These are phyloP conservation scores for Chrysolina haemoptera DNA, from an alignment of 2,888 invertebrate genomes.

Conservation along the genomic window DNA sequence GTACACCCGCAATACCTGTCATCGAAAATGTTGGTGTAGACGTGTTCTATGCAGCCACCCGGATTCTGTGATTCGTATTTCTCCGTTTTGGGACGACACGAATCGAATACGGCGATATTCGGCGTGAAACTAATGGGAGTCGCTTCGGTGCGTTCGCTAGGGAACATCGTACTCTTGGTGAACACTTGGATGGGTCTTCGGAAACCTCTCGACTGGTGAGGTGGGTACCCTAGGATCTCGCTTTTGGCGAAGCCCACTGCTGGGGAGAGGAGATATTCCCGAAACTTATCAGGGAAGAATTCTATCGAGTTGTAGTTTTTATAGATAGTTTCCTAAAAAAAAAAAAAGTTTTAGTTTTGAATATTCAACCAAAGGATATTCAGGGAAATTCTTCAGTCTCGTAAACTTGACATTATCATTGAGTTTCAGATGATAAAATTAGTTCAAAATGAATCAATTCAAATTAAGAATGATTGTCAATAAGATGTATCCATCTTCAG, in stretches of 20 bases:
- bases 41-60: conserved; percentile 55
- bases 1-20: conserved; percentile 53
- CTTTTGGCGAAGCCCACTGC: conserved; percentile 95
- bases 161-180: conserved; percentile 69
- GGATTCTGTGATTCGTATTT: conserved; percentile 57
- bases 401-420: too few relatives aligned
- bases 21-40: conserved; percentile 58
- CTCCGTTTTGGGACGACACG: conserved; percentile 53
- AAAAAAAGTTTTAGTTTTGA: conserved; percentile 32
- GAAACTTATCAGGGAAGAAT: conserved; percentile 93
- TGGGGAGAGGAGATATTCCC: conserved; percentile 89
- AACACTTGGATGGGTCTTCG: conserved; percentile 82
- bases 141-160: conserved; percentile 66
- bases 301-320: conserved; percentile 89
- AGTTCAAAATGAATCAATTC: too few relatives aligned
- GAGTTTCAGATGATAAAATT: too few relatives aligned
- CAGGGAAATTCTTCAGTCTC: too few relatives aligned
- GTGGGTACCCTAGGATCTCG: conserved; percentile 85
- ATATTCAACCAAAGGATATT: neutral
- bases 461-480: too few relatives aligned
- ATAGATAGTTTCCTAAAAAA: conserved; percentile 85
- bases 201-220: conserved; percentile 89
- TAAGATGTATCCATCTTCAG: too few relatives aligned
- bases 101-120: conserved; percentile 38
- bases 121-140: conserved; percentile 59